A percentile compares a stretch with the other conserved stretches of the same genome.
Conservation (phyloP, 2,888 invertebrate genomes). For the Rotaria socialis region DNA sequence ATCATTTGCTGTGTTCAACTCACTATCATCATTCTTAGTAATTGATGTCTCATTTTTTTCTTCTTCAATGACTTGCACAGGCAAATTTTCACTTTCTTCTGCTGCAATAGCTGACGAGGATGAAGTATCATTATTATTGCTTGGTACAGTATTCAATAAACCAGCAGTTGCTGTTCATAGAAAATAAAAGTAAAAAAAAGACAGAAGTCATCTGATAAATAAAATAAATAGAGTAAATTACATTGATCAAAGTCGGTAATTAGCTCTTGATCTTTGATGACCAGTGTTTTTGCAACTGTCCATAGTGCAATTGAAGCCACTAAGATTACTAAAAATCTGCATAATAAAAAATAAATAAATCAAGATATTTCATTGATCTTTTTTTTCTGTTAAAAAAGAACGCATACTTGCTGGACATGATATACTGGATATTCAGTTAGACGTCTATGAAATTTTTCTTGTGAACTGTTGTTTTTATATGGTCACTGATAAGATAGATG, state of each 20-base stretch:
- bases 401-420: neutral
- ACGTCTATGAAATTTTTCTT: neutral
- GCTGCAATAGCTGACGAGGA: neutral
- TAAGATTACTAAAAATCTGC: neutral
- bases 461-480: neutral
- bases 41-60: neutral
- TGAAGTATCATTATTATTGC: neutral
- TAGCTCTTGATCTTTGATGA: neutral
- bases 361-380: neutral
- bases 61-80: neutral
- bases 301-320: neutral
- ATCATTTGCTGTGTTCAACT: neutral
- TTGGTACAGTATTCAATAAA: neutral
- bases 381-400: neutral
- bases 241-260: neutral
- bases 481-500: neutral
- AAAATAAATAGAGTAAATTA: neutral
- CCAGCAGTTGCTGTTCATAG: neutral
- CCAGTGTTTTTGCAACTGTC: neutral
- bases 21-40: neutral
- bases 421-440: too few species aligned
- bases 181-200: neutral
- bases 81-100: neutral
- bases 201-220: neutral
- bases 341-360: neutral